Base-by-base conservation (phyloP, 2,797 vertebrate genomes). In the Peromyscus melanophrys region DNA sequence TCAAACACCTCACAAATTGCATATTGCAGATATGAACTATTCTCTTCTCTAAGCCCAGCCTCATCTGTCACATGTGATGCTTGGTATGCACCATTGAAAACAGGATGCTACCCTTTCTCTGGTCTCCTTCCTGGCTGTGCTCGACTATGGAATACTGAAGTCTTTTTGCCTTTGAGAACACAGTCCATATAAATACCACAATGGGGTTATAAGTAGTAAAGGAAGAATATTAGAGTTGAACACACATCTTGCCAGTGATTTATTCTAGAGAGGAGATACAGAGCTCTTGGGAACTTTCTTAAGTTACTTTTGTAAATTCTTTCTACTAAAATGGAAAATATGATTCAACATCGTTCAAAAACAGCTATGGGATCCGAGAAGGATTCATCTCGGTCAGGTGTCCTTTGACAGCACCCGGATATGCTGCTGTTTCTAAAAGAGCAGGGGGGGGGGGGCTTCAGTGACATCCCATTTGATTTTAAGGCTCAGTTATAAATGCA, bases 401-500 rank as follows among this genome's bases (percentile, higher is more conserved):
- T 16, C 25, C 43, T 7, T 67, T 4, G 4, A 69, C 63, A 76
- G 34, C 34, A 37, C 80, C 29, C 0, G 3, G 90, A 67, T 16
- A 3, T 37, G 27, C 19, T 76, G 49, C 73, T 90, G 4, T n/a
- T 94, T 95, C 16, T 69, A 37, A 85, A 92, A 80, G 57, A 77
- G 59, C 63, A 94, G n/a, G n/a, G n/a, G n/a, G n/a, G 86, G 84
- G 92, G 84, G 87, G 89, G 49, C 76, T 19, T 2, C 13, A 13
- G 29, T 77, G 75, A 81, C 59, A 85, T 71, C 65, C 81, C 87
- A 61, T 93, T 97, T 95, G 71, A 82, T 93, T 96, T 94, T 96
- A 90, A 81, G 87, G 84, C n/a, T n/a, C n/a, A n/a, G n/a, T n/a
- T n/a, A n/a, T n/a, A n/a, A n/a, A n/a, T n/a, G n/a, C n/a, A n/a